Evolutionary conservation across 2,113 vertebrate genomes (phyloP).

Genomic region (Gymnarchus niloticus): DNA sequence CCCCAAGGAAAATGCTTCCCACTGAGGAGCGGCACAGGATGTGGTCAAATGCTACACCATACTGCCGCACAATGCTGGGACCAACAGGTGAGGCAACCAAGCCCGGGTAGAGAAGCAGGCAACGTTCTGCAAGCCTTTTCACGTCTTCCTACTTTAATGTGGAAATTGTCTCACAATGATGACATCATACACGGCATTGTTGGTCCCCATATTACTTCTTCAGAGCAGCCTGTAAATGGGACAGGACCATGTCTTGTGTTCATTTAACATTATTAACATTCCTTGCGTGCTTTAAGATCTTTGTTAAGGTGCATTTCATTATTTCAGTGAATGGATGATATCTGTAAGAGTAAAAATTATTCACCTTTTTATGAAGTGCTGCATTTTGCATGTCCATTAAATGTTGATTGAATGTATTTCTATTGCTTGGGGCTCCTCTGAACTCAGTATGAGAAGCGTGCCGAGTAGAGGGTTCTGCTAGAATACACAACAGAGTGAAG

Average conservation of each 20-base stretch:
- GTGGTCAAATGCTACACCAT: neutral
- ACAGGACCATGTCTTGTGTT: neutral
- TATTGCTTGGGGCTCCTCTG: neutral
- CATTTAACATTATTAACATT: neutral
- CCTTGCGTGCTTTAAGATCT: neutral
- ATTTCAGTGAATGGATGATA: conserved; percentile 1
- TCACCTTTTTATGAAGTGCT: neutral
- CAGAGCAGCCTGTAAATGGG: neutral
- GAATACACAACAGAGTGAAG: neutral
- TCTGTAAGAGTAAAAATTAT: neutral
- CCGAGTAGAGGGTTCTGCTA: neutral
- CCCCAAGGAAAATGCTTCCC: neutral
- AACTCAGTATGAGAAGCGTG: neutral
- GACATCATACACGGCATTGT: neutral
- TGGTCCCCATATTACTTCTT: neutral
- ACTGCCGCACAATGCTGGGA: neutral
- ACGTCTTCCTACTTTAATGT: too few relatives aligned
- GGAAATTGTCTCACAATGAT: neutral
- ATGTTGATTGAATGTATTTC: neutral
- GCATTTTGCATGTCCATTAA: conserved; percentile 1
- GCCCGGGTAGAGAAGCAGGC: too few relatives aligned
- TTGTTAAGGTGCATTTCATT: neutral
- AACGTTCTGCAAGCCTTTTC: neutral
- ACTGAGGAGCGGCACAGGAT: neutral
- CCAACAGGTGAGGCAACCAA: neutral